These are phyloP conservation scores for Nymphalis polychloros DNA, from an alignment of 2,888 invertebrate species.

Conservation along the genomic window DNA sequence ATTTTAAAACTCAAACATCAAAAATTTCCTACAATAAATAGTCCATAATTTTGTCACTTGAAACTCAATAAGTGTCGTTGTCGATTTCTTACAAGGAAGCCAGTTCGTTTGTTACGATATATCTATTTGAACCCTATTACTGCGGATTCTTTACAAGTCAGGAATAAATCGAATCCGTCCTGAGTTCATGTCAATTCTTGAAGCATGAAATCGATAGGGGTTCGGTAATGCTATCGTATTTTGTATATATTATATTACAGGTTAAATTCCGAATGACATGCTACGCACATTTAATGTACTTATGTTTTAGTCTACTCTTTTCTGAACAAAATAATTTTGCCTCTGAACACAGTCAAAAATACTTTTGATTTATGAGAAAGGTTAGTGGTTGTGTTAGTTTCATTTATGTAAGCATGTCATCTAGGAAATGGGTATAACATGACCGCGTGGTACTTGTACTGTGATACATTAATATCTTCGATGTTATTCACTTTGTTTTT, in stretches of 20 bases:
- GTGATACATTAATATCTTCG: too few species aligned
- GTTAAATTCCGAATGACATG: background rate
- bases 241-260: background rate
- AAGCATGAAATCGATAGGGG: conserved; percentile 58
- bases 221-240: conserved; percentile 17
- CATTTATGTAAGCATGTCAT: too few species aligned
- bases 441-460: too few species aligned
- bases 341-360: too few species aligned
- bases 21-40: background rate
- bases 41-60: background rate
- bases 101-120: conserved; percentile 16
- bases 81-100: conserved; percentile 1
- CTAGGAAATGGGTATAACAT: too few species aligned
- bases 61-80: conserved; percentile 14
- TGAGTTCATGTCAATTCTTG: conserved; percentile 52
- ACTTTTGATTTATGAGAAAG: too few species aligned
- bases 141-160: conserved; percentile 33
- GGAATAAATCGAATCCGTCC: conserved; percentile 46
- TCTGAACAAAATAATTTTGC: too few species aligned
- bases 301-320: too few species aligned
- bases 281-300: too few species aligned
- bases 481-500: too few species aligned
- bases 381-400: too few species aligned
- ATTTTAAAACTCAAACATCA: too few species aligned
- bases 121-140: conserved; percentile 35